A percentile compares a stretch with the other conserved stretches of the same genome.
Conservation (phyloP, 2,888 invertebrate species). For the Esperia sulphurella region DNA sequence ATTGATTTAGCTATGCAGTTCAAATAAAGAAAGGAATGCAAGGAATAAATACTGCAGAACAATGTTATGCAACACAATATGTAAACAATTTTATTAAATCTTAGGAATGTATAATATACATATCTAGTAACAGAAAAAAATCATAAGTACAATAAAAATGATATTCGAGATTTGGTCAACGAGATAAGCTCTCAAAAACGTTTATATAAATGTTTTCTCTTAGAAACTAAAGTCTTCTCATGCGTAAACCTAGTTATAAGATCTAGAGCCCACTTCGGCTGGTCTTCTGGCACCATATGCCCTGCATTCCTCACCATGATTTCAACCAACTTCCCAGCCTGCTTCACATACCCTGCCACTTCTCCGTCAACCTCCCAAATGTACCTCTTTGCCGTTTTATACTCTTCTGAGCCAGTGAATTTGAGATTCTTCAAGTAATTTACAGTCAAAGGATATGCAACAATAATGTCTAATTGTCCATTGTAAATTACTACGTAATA, state of each 20-base stretch:
- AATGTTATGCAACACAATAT: too few species aligned
- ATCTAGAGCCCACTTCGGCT: slow-evolving; percentile 87
- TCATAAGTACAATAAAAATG: too few species aligned
- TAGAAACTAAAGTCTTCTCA: slow-evolving; percentile 55
- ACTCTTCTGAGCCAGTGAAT: slow-evolving; percentile 83
- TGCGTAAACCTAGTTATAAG: slow-evolving; percentile 84
- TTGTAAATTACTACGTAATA: slow-evolving; percentile 90
- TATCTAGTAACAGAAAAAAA: too few species aligned
- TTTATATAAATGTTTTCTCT: neutral
- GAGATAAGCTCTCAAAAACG: neutral
- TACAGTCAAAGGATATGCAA: slow-evolving; percentile 91
- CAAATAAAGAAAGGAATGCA: too few species aligned
- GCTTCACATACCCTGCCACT: slow-evolving; percentile 87
- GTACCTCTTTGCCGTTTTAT: slow-evolving; percentile 82
- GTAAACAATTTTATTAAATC: too few species aligned
- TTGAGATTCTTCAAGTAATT: slow-evolving; percentile 86
- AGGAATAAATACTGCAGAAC: too few species aligned
- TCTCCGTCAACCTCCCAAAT: slow-evolving; percentile 84
- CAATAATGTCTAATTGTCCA: slow-evolving; percentile 94
- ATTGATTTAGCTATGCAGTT: too few species aligned
- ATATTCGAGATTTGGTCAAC: too few species aligned
- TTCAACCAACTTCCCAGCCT: slow-evolving; percentile 85
- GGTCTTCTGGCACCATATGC: slow-evolving; percentile 90
- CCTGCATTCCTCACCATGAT: slow-evolving; percentile 88
- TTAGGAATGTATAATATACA: too few species aligned